Base-by-base conservation (phyloP, 2,797 vertebrate genomes). In the Carcharodon carcharias region DNA sequence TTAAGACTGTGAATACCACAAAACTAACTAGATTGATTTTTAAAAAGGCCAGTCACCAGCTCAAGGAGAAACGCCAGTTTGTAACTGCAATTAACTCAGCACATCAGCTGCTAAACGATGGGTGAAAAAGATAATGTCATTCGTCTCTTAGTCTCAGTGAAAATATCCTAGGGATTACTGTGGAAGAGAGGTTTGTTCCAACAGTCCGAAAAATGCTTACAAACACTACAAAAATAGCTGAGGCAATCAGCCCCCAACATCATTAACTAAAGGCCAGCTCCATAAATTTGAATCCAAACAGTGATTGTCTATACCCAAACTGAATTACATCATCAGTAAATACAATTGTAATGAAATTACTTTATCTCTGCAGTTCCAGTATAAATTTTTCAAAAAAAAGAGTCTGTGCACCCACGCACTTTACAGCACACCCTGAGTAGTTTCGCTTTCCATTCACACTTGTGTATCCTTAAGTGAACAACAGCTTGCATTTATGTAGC, bases 281-380 rank as follows among this genome's bases (percentile, higher is more conserved):
- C 93, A 95, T 95, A 69, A 95, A 71, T 67, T 95, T 95, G 54
- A 95, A 67, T 21, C 40, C 93, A 95, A 95, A 95, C 63, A 95
- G 93, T 71, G 93, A 50, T 21, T 31, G 65, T 71, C 40, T 71
- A 69, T 50, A 95, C 65, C 14, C 93, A 95, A 95, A 71, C 23
- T 69, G 65, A 54, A 67, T 95, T 71, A 50, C 93, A 67, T n/a
- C 77, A 85, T 95, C 93, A 50, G 93, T 71, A 95, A 95, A 69
- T 31, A 94, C 63, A 95, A 54, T 31, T 45, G 40, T 14, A 91
- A 91, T 71, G 40, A 71, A 95, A 18, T 95, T 40, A 94, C n/a
- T 28, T 58, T 50, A 50, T 65, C 2, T 28, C 26, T 40, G 14
- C 35, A 94, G 63, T 50, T 95, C 40, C 21, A 94, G 58, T 45